Evolutionary conservation across 1,140 invertebrate species (phyloP).

Genomic region (Leptestheria dahalacensis): DNA sequence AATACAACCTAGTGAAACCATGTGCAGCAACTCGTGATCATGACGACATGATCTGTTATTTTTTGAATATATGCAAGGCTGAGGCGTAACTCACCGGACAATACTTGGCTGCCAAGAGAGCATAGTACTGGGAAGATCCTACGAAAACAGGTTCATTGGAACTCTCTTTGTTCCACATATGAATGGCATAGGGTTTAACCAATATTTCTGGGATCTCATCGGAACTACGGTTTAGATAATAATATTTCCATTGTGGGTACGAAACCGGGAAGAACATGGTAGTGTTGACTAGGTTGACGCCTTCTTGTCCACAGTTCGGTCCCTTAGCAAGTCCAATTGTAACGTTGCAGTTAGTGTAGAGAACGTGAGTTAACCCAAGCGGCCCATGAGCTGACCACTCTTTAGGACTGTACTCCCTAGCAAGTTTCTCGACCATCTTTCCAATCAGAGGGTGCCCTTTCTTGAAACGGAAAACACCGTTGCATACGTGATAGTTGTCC

Average conservation of each 20-base stretch:
- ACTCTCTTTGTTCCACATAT: constrained; percentile 6
- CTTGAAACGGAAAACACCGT: constrained; percentile 4
- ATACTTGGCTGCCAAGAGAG: constrained; percentile 1
- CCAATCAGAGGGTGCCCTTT: background rate
- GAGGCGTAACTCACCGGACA: constrained; percentile 4
- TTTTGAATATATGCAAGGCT: background rate
- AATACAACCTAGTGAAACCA: too few species aligned
- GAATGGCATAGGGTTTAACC: background rate
- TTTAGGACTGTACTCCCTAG: background rate
- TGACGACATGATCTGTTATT: background rate
- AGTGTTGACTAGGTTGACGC: background rate
- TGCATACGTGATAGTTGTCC: background rate
- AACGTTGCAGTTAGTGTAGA: constrained; percentile 1
- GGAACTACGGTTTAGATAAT: background rate
- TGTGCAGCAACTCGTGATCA: too few species aligned
- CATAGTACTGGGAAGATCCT: background rate
- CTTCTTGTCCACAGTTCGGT: background rate
- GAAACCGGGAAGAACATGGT: background rate
- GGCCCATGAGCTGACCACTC: constrained; percentile 2
- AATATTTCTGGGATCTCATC: background rate
- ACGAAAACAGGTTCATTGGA: background rate
- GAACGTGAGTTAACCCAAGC: background rate
- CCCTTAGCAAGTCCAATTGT: background rate
- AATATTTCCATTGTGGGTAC: background rate
- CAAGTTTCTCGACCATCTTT: constrained; percentile 2